Evolutionary conservation across 2,888 invertebrate genomes (phyloP).

Genomic region (Eledone cirrhosa): DNA sequence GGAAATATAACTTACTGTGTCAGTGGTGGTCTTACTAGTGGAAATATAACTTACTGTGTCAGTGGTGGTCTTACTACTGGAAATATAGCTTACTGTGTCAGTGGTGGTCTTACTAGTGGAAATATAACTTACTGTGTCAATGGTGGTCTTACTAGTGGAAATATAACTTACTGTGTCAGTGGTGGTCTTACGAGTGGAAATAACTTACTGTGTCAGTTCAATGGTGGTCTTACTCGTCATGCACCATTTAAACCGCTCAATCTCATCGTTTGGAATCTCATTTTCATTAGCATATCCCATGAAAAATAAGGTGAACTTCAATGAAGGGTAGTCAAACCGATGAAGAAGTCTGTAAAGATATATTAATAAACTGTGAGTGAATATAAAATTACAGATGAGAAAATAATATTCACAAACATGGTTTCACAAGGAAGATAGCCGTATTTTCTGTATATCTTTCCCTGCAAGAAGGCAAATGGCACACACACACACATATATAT

Average conservation of each 20-base stretch:
- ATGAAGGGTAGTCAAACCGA: conserved; percentile 86
- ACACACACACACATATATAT: too few species aligned
- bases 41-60: conserved; percentile 91
- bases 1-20: conserved; percentile 94
- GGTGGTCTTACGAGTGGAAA: conserved; percentile 87
- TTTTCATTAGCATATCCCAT: conserved; percentile 84
- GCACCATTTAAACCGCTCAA: conserved; percentile 79
- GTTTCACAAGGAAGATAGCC: too few species aligned
- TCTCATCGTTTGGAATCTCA: conserved; percentile 79
- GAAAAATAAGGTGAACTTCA: conserved; percentile 91
- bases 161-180: conserved; percentile 90
- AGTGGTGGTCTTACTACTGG: conserved; percentile 85
- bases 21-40: conserved; percentile 83
- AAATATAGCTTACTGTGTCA: conserved; percentile 95
- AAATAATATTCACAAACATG: too few species aligned
- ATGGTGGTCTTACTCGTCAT: conserved; percentile 85
- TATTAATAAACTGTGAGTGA: too few species aligned
- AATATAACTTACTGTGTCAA: conserved; percentile 95
- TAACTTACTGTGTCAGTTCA: conserved; percentile 89
- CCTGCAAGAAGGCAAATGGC: too few species aligned
- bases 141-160: conserved; percentile 83
- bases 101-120: conserved; percentile 82
- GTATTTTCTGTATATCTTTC: too few species aligned
- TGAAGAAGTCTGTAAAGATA: conserved; percentile 73
- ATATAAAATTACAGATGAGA: too few species aligned